Base-by-base conservation (phyloP, 2,113 vertebrate species). In the Chinchilla lanigera region DNA sequence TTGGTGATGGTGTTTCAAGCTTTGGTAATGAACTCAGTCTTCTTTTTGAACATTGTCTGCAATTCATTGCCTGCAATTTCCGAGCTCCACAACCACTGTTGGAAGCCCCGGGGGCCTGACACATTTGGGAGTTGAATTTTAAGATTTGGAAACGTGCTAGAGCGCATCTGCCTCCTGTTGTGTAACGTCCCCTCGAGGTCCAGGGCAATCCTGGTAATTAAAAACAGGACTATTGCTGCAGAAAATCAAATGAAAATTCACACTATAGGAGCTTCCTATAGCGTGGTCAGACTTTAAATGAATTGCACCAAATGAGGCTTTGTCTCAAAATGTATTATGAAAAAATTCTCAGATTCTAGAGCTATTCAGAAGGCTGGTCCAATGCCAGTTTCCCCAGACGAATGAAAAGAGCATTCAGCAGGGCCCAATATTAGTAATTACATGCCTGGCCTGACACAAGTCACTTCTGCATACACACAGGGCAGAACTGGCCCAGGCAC, bases 301-400 rank as follows among this genome's bases (percentile, higher is more conserved):
- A 95, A 93, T 86, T 94, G 50, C 67, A 83, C 92, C 94, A 90
- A 97, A 69, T 44, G 61, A 93, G 52, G 41, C 80, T 95, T 87
- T 54, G 20, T 47, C 89, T 93, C 82, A 84, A 96, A 94, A 93
- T 83, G 30, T 71, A 54, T 78, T 85, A 77, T 77, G 41, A 73
- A 94, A 75, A 63, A 47, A 81, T 19, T 26, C 47, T 63, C 28
- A 5, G 47, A 35, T 93, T 90, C 85, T 38, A 86, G 80, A 93
- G 26, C 12, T 77, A 65, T 80, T 50, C 77, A 58, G 52, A 77
- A 67, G 24, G 67, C 38, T 83, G 58, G 10, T 7, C 82, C 63
- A 54, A 19, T 24, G 50, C 44, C 58, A 69, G 26, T 30, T 54
- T 50, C 38, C 78, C 33, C 11, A 56, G 47, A 33, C 17, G 11